Conservation (phyloP, 2,113 vertebrate genomes). For the Cricetomys ansorgei region DNA sequence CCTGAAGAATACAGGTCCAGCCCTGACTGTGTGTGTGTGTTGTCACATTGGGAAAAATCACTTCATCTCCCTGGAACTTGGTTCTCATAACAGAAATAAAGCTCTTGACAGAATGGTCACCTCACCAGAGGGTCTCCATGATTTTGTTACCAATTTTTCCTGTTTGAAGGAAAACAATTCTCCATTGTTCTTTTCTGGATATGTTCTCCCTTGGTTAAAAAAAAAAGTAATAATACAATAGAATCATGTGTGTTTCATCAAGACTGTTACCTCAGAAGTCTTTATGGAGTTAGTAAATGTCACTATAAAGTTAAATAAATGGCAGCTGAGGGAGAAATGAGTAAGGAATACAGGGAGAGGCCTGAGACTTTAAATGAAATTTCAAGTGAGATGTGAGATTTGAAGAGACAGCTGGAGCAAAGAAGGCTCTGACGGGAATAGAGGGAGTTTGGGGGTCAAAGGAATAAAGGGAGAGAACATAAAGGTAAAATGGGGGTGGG, state of each 20-base stretch:
- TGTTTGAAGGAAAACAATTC: conserved; percentile 75
- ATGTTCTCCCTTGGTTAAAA: conserved; percentile 50
- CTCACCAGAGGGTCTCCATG: conserved; percentile 51
- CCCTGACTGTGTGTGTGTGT: not conserved
- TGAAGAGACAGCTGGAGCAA: conserved; percentile 72
- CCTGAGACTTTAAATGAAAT: conserved; percentile 77
- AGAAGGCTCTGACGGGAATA: conserved; percentile 49
- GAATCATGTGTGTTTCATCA: conserved; percentile 82
- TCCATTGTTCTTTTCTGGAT: conserved; percentile 78
- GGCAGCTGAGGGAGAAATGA: conserved; percentile 72
- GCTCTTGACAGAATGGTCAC: conserved; percentile 56
- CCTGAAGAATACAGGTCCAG: not conserved
- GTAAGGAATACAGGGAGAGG: conserved; percentile 59
- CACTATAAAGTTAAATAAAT: conserved; percentile 82
- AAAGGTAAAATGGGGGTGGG: conserved; percentile 14
- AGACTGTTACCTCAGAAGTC: conserved; percentile 76
- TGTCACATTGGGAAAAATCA: not conserved
- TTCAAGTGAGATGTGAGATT: conserved; percentile 79
- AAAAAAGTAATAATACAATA: conserved; percentile 69
- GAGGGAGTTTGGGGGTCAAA: conserved; percentile 50
- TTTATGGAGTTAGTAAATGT: conserved; percentile 81
- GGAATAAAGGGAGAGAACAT: not conserved
- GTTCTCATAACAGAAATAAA: conserved; percentile 32
- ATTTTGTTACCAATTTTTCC: conserved; percentile 74
- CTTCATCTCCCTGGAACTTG: not conserved